These are phyloP conservation scores for Troides helena DNA, from an alignment of 2,888 invertebrate species.

Conservation along the genomic window DNA sequence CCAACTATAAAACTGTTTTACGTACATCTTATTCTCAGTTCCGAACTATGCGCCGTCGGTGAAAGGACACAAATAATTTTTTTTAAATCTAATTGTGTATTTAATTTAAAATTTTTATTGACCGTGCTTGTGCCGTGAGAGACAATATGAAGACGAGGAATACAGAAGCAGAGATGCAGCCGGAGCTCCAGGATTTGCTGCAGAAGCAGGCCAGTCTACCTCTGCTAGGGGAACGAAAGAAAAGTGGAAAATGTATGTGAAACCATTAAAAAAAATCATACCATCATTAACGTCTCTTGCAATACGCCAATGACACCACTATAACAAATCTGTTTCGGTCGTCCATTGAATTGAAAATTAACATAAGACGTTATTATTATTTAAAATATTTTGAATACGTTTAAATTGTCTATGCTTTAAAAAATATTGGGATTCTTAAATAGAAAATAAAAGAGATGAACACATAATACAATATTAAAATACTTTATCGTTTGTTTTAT, in stretches of 20 bases:
- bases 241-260: constrained; percentile 65
- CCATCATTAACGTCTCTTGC: neutral
- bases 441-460: neutral
- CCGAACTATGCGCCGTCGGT: constrained; percentile 55
- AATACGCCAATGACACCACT: constrained; percentile 45
- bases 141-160: constrained; percentile 57
- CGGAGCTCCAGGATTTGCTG: constrained; percentile 70
- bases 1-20: constrained; percentile 45
- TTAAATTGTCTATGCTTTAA: neutral
- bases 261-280: constrained; percentile 35
- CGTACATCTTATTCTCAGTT: constrained; percentile 41
- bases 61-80: constrained; percentile 35
- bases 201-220: constrained; percentile 58
- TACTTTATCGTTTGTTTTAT: too few relatives aligned
- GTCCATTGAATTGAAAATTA: constrained; percentile 42
- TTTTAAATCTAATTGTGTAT: constrained; percentile 39
- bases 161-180: constrained; percentile 49
- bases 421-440: neutral
- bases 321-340: constrained; percentile 59
- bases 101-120: constrained; percentile 31
- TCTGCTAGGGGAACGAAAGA: constrained; percentile 49
- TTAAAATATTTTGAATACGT: neutral
- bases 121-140: constrained; percentile 46
- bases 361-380: constrained; percentile 22
- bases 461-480: too few relatives aligned